Evolutionary conservation across 2,113 vertebrate species (phyloP).

Genomic region (Psittacara wagleri): DNA sequence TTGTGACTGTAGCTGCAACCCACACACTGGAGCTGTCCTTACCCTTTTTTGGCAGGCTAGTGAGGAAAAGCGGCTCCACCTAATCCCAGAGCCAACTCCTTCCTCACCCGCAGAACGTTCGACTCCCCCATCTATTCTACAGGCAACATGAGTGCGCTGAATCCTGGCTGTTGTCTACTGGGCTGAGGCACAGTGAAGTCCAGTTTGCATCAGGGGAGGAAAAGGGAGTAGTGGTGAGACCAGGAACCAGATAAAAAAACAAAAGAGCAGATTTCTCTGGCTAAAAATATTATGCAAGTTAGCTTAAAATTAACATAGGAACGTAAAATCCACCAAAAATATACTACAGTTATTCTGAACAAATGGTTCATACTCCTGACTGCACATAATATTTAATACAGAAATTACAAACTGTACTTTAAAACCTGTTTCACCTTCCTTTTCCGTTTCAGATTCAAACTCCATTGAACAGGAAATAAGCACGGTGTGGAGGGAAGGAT

Average conservation of each 20-base stretch:
- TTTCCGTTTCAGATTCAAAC: not conserved
- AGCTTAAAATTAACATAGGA: not conserved
- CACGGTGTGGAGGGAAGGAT: not conserved
- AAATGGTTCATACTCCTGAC: not conserved
- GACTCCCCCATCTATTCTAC: not conserved
- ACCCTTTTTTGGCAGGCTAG: not conserved
- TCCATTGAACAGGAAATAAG: not conserved
- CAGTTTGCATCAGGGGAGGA: not conserved
- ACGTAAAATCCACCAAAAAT: not conserved
- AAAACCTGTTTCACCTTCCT: not conserved
- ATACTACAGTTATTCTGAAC: not conserved
- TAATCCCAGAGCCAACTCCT: not conserved
- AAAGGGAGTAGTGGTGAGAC: not conserved
- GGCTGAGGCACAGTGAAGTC: not conserved
- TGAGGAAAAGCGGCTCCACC: slow-evolving; percentile 3
- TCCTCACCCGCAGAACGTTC: rapidly evolving
- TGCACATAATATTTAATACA: not conserved
- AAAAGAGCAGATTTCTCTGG: not conserved
- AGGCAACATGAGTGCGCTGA: rapidly evolving
- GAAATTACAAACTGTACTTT: not conserved
- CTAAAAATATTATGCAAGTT: not conserved
- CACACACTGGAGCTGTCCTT: not conserved
- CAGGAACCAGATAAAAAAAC: not conserved
- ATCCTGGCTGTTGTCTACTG: not conserved
- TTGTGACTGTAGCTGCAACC: not conserved